Evolutionary conservation across 2,888 invertebrate species (phyloP).

Genomic region (Machimus atricapillus): DNA sequence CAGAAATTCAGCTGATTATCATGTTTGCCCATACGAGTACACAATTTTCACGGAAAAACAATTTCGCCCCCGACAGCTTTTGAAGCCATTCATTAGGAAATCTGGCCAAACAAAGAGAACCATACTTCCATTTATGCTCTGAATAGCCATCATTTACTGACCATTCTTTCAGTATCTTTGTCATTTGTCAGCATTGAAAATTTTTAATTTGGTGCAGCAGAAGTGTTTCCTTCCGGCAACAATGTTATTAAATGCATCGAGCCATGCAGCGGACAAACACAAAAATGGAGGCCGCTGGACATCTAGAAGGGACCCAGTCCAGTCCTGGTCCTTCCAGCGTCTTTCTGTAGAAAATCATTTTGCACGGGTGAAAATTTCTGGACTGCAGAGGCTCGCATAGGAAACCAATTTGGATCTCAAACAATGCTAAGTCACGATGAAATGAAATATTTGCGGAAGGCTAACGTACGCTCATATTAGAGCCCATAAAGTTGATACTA

Average conservation of each 20-base stretch:
- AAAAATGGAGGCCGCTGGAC: not conserved
- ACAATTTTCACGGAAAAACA: not conserved
- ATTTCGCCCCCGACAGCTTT: not conserved
- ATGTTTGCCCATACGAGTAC: not conserved
- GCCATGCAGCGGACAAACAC: not conserved
- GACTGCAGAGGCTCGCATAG: not conserved
- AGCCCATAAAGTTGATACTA: constrained; percentile 43
- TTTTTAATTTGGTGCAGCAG: not conserved
- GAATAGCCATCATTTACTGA: not conserved
- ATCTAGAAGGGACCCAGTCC: not conserved
- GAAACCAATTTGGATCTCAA: constrained; percentile 35
- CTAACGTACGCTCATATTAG: constrained; percentile 32
- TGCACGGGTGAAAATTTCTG: not conserved
- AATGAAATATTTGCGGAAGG: constrained; percentile 35
- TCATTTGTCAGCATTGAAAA: not conserved
- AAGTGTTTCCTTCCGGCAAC: not conserved
- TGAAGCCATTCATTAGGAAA: not conserved
- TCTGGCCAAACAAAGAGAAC: not conserved
- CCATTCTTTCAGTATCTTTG: not conserved
- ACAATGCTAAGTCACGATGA: constrained; percentile 37
- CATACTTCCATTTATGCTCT: not conserved
- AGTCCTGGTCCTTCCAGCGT: not conserved
- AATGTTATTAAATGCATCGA: not conserved
- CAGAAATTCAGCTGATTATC: not conserved
- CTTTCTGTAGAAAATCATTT: not conserved